These are phyloP conservation scores for Schizothorax lantsangensis DNA, from an alignment of 2,797 vertebrate genomes.

Conservation along the genomic window DNA sequence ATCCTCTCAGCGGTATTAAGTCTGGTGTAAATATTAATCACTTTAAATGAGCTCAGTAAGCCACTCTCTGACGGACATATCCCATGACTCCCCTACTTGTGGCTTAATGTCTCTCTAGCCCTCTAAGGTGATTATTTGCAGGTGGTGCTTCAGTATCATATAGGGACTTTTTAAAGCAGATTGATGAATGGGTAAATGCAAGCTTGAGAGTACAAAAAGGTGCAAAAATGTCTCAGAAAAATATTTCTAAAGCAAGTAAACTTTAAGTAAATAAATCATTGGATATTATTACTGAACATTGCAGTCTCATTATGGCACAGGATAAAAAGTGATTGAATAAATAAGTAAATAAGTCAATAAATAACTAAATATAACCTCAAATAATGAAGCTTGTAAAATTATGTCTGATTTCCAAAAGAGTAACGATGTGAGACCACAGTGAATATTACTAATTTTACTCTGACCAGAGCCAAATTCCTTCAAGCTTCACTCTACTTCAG, in stretches of 20 bases:
- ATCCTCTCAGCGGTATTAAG: slow-evolving; percentile 66
- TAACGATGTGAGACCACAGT: neutral
- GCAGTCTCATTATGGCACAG: neutral
- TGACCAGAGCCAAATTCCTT: neutral
- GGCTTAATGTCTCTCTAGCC: slow-evolving; percentile 65
- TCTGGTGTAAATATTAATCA: slow-evolving; percentile 67
- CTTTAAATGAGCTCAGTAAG: slow-evolving; percentile 68
- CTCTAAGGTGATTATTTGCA: slow-evolving; percentile 67
- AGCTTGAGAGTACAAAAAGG: neutral
- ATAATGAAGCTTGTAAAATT: neutral
- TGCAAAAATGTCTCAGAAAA: slow-evolving; percentile 8
- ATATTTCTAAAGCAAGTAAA: slow-evolving; percentile 25
- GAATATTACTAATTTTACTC: neutral
- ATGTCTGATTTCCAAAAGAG: neutral
- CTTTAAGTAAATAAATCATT: neutral
- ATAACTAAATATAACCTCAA: neutral
- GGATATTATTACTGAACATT: neutral
- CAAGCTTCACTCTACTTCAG: neutral
- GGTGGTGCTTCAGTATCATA: slow-evolving; percentile 57
- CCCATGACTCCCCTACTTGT: slow-evolving; percentile 64
- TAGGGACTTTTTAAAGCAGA: slow-evolving; percentile 39
- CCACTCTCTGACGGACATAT: slow-evolving; percentile 67
- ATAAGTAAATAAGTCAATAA: neutral
- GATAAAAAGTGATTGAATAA: neutral
- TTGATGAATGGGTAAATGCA: slow-evolving; percentile 30